phyloP scores from a whole-genome alignment of 2,113 vertebrate species.

The Otocyon megalotis region DNA sequence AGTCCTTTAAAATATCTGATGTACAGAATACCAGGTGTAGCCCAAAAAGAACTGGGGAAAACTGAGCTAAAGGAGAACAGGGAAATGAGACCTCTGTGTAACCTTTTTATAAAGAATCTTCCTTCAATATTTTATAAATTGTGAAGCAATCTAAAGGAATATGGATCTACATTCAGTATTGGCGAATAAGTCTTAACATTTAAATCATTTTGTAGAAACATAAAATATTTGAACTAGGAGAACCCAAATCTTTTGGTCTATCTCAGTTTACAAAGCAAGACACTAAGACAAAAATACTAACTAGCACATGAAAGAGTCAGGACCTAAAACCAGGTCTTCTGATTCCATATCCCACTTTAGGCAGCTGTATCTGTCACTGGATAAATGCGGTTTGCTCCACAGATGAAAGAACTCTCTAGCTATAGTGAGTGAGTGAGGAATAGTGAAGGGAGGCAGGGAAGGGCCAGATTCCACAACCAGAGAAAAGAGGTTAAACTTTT shows the following conservation, averaged over 20 bases:
- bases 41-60: not conserved
- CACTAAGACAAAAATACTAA: not conserved
- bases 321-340: not conserved
- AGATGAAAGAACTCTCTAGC: not conserved
- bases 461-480: not conserved
- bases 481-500: not conserved
- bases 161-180: not conserved
- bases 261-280: conserved; percentile 41
- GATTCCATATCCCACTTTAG: not conserved
- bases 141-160: conserved; percentile 10
- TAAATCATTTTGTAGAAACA: conserved; percentile 26
- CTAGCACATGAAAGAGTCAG: not conserved
- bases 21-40: not conserved
- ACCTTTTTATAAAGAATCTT: not conserved
- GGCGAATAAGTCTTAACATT: conserved; percentile 37
- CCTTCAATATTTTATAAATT: conserved; percentile 31
- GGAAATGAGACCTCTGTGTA: not conserved
- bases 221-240: not conserved
- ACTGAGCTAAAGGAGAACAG: not conserved
- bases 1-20: conserved; percentile 29
- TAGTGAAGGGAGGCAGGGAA: not conserved
- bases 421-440: not conserved
- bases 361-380: not conserved
- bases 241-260: not conserved
- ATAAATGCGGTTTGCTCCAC: not conserved